These are phyloP conservation scores for Malacosoma neustria DNA, from an alignment of 2,888 invertebrate genomes.

Conservation along the genomic window DNA sequence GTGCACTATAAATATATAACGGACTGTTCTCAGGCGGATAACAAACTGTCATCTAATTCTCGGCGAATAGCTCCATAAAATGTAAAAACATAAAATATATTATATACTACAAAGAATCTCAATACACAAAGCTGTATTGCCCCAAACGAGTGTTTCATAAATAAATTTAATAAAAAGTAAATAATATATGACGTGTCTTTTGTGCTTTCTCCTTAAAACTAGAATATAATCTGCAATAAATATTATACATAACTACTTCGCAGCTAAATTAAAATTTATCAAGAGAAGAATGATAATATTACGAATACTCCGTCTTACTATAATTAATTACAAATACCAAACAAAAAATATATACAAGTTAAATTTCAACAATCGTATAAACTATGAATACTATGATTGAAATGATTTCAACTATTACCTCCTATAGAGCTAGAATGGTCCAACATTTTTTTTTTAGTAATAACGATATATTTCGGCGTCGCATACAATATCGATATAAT, in stretches of 20 bases:
- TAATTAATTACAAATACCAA: slow-evolving; percentile 17
- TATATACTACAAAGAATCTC: not conserved
- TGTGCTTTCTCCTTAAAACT: slow-evolving; percentile 52
- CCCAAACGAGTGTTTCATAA: slow-evolving; percentile 39
- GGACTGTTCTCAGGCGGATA: slow-evolving; percentile 48
- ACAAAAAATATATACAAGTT: slow-evolving; percentile 63
- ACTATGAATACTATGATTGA: slow-evolving; percentile 61
- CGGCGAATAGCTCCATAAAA: not conserved
- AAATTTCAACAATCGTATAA: slow-evolving; percentile 57
- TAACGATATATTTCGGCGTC: slow-evolving; percentile 30
- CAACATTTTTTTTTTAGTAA: slow-evolving; percentile 45
- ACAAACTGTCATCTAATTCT: slow-evolving; percentile 14
- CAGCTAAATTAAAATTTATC: slow-evolving; percentile 28
- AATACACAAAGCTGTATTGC: slow-evolving; percentile 30
- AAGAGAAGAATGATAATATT: not conserved
- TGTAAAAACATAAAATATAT: not conserved
- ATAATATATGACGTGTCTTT: slow-evolving; percentile 59
- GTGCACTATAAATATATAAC: slow-evolving; percentile 53
- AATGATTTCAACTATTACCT: not conserved
- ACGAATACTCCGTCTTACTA: slow-evolving; percentile 1
- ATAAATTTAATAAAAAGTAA: slow-evolving; percentile 47
- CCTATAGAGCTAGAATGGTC: slow-evolving; percentile 55
- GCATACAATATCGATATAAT: slow-evolving; percentile 12
- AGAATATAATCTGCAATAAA: slow-evolving; percentile 58
- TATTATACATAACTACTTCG: slow-evolving; percentile 44